Percentiles rank a stretch among this genome's conserved stretches.
Evolutionary conservation across 2,888 invertebrate species (phyloP).

Genomic region (Andrena marginata): DNA sequence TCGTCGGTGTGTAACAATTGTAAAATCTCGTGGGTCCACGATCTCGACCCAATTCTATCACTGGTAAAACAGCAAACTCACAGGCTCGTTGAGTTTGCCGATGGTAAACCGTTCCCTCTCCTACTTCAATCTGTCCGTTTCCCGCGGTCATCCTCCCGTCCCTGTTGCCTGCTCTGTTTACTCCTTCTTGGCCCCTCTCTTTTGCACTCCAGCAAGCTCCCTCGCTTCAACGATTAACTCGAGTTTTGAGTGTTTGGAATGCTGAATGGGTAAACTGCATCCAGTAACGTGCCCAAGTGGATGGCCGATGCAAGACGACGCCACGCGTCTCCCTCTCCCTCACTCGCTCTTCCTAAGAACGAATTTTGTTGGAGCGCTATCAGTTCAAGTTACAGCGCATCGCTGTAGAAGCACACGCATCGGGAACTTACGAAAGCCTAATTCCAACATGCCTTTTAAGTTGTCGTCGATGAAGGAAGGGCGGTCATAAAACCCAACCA

Average conservation of each 20-base stretch:
- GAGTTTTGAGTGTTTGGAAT: conserved; percentile 80
- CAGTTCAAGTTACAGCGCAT: conserved; percentile 25
- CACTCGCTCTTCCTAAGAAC: conserved; percentile 3
- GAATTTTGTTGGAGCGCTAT: conserved; percentile 26
- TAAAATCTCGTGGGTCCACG: conserved; percentile 38
- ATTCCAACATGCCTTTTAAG: conserved; percentile 3
- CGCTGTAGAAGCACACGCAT: conserved; percentile 14
- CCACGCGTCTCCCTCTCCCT: conserved; percentile 23
- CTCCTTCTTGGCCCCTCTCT: conserved; percentile 26
- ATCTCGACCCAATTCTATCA: conserved; percentile 74
- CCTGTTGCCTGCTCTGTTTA: conserved; percentile 45
- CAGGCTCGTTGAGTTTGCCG: conserved; percentile 73
- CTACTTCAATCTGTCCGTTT: conserved; percentile 48
- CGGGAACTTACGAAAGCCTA: conserved; percentile 4
- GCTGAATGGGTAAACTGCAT: conserved; percentile 77
- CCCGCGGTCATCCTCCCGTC: conserved; percentile 47
- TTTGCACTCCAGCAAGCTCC: conserved; percentile 38
- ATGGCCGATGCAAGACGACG: conserved; percentile 59
- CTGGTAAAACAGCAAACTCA: conserved; percentile 77
- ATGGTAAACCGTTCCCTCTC: conserved; percentile 71
- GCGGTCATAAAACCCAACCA: no score
- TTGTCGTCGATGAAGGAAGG: not conserved
- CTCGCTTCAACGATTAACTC: conserved; percentile 79
- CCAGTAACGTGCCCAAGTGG: conserved; percentile 75
- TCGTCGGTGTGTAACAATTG: conserved; percentile 24